phyloP scores from a whole-genome alignment of 2,113 vertebrate genomes.

The Psilopsiagon aymara region DNA sequence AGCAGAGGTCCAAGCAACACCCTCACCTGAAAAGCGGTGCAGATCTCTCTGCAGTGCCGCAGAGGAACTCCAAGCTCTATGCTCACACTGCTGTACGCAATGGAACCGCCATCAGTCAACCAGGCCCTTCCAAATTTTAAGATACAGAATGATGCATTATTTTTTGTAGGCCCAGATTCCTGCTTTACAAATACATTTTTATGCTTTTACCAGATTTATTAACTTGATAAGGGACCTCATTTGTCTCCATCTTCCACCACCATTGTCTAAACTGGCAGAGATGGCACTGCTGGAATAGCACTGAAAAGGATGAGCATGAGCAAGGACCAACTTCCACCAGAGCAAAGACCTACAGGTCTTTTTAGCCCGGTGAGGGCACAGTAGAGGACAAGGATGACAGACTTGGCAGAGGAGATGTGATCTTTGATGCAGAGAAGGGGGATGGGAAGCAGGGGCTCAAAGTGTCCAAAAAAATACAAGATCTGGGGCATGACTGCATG shows the following conservation, averaged over 20 bases:
- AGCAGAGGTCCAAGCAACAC: not conserved
- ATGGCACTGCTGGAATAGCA: not conserved
- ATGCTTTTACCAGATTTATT: not conserved
- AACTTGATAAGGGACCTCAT: not conserved
- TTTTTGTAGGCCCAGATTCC: not conserved
- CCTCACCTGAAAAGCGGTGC: not conserved
- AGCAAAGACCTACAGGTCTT: not conserved
- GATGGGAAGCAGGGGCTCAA: not conserved
- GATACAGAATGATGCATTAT: rapidly evolving
- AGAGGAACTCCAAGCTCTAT: not conserved
- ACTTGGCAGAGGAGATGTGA: not conserved
- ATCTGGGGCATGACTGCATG: not conserved
- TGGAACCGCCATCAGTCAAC: rapidly evolving
- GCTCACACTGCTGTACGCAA: rapidly evolving
- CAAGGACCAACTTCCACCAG: not conserved
- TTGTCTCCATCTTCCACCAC: not conserved
- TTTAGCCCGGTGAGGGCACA: not conserved
- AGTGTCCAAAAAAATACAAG: not conserved
- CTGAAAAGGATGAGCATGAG: not conserved
- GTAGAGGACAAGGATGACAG: not conserved
- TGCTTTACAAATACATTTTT: not conserved
- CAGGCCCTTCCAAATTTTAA: not conserved
- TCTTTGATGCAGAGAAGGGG: not conserved
- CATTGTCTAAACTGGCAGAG: not conserved
- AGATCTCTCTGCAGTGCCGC: not conserved